These are phyloP conservation scores for Gastrophryne carolinensis DNA, from an alignment of 2,797 vertebrate genomes.

Conservation along the genomic window DNA sequence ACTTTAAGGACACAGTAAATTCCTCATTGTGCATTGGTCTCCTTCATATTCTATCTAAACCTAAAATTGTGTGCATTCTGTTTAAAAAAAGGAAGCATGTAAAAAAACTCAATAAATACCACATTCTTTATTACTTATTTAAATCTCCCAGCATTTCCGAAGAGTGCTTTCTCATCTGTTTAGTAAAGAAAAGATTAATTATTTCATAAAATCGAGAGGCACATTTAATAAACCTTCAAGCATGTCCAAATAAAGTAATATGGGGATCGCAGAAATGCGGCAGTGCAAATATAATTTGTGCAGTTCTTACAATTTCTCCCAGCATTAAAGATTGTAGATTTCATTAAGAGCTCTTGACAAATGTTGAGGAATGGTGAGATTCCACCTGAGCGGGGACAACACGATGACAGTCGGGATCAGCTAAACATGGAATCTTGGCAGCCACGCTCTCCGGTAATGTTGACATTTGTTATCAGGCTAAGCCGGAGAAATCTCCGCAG, in stretches of 20 bases:
- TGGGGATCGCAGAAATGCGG: slow-evolving; percentile 17
- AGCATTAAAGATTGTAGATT: slow-evolving; percentile 44
- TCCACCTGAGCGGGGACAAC: slow-evolving; percentile 48
- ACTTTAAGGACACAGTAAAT: no score
- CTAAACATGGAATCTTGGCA: slow-evolving; percentile 47
- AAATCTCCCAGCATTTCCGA: not conserved
- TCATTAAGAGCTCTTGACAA: slow-evolving; percentile 51
- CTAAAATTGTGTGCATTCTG: no score
- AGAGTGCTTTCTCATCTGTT: slow-evolving; percentile 18
- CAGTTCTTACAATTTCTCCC: slow-evolving; percentile 44
- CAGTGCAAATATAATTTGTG: slow-evolving; percentile 42
- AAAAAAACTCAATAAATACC: no score
- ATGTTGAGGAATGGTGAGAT: slow-evolving; percentile 42
- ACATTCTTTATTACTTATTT: slow-evolving; percentile 8
- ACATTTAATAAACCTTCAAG: slow-evolving; percentile 42
- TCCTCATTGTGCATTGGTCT: no score
- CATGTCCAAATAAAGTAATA: slow-evolving; percentile 42
- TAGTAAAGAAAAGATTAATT: slow-evolving; percentile 39
- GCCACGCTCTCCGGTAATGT: slow-evolving; percentile 34
- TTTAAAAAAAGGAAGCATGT: no score
- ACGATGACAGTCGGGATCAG: slow-evolving; percentile 46
- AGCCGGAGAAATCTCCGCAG: slow-evolving; percentile 38
- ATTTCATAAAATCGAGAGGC: slow-evolving; percentile 34
- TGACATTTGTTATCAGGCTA: slow-evolving; percentile 49
- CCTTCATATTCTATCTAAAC: no score